Percentiles rank a stretch among this genome's conserved stretches.
phyloP scores from a whole-genome alignment of 2,888 invertebrate species.

The Byasa hedistus region DNA sequence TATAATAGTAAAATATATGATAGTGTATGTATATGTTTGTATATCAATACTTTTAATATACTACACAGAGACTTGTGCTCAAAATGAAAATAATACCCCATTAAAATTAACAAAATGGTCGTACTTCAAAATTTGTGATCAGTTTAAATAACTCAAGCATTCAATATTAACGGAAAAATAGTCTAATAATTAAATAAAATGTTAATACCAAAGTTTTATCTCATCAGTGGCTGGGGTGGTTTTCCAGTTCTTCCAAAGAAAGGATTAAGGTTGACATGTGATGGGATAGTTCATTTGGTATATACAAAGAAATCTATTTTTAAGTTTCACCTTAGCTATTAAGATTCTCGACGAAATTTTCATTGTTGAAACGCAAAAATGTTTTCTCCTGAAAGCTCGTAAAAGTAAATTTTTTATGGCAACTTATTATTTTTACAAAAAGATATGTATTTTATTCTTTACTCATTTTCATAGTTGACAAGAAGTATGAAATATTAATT shows the following conservation, averaged over 20 bases:
- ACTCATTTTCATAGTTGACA: no score
- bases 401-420: no score
- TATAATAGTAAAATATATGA: no score
- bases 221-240: no score
- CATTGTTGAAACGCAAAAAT: not conserved
- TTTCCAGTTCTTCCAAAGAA: not conserved
- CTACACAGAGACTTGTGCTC: not conserved
- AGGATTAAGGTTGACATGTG: not conserved
- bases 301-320: not conserved
- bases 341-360: not conserved
- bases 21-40: no score
- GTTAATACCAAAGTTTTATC: no score
- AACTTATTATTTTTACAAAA: no score
- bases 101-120: not conserved
- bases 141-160: slow-evolving; percentile 15
- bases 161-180: slow-evolving; percentile 7
- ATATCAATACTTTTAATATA: no score
- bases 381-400: not conserved
- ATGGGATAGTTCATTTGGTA: not conserved
- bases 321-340: not conserved
- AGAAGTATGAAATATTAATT: no score
- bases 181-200: no score
- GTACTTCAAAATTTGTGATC: slow-evolving; percentile 15
- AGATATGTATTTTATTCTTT: no score
- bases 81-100: not conserved